phyloP scores from a whole-genome alignment of 1,140 invertebrate genomes.

The Platorchestia sp. region DNA sequence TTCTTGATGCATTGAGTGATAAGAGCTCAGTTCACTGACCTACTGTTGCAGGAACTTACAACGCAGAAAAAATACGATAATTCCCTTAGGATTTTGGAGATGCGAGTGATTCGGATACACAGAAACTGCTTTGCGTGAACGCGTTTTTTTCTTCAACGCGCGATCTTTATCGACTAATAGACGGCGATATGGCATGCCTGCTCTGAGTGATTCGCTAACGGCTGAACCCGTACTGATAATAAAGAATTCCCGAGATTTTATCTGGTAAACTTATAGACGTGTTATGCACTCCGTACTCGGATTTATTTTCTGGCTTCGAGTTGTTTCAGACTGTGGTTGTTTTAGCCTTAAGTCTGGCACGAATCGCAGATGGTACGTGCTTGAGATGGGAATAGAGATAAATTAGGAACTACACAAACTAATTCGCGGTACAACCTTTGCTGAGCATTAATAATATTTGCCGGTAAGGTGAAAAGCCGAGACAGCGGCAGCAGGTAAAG shows the following conservation, averaged over 20 bases:
- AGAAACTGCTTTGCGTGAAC: slow-evolving; percentile 18
- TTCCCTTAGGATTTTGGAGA: neutral
- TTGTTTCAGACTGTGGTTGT: neutral
- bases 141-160: neutral
- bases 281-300: slow-evolving; percentile 9
- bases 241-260: slow-evolving; percentile 45
- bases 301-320: neutral
- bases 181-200: slow-evolving; percentile 8
- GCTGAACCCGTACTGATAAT: slow-evolving; percentile 11
- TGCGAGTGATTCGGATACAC: neutral
- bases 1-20: neutral
- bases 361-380: neutral
- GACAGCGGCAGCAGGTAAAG: neutral
- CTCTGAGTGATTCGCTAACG: slow-evolving; percentile 38
- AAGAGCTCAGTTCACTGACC: slow-evolving; percentile 1
- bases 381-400: neutral
- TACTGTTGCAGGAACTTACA: neutral
- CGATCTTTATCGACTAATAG: slow-evolving; percentile 28
- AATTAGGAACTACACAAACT: neutral
- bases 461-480: neutral
- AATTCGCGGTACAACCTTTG: neutral
- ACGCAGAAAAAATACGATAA: neutral
- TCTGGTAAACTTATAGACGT: slow-evolving; percentile 25
- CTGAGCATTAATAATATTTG: neutral
- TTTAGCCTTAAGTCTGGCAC: neutral